Conservation (phyloP, 2,888 invertebrate genomes). For the Dioctria linearis region DNA sequence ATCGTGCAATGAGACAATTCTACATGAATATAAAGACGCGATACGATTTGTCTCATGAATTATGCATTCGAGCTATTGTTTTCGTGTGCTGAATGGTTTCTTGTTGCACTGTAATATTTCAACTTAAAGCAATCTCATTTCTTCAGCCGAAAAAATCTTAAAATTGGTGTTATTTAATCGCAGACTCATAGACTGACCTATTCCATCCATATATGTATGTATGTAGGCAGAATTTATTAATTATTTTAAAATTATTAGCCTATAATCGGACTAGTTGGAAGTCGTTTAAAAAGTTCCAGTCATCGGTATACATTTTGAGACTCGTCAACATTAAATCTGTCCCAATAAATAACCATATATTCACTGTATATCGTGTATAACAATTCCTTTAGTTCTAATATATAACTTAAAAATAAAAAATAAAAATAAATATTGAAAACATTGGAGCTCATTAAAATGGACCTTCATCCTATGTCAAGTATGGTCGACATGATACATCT, state of each 20-base stretch:
- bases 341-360: not conserved
- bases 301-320: not conserved
- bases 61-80: conserved; percentile 37
- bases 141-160: conserved; percentile 13
- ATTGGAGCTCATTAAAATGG: conserved; percentile 49
- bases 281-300: not conserved
- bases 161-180: not conserved
- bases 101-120: conserved; percentile 31
- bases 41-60: conserved; percentile 50
- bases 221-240: not conserved
- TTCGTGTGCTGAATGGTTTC: conserved; percentile 28
- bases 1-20: conserved; percentile 49
- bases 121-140: conserved; percentile 14
- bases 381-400: not conserved
- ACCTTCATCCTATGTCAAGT: conserved; percentile 48
- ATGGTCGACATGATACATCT: conserved; percentile 42
- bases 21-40: conserved; percentile 28
- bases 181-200: conserved; percentile 29
- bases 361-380: not conserved
- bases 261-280: not conserved
- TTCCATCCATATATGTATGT: not conserved
- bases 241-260: not conserved
- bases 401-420: no score
- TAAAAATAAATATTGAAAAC: conserved; percentile 3
- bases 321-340: not conserved